These are phyloP conservation scores for Sebastiscus albofasciatus DNA, from an alignment of 2,797 vertebrate genomes.

Conservation along the genomic window DNA sequence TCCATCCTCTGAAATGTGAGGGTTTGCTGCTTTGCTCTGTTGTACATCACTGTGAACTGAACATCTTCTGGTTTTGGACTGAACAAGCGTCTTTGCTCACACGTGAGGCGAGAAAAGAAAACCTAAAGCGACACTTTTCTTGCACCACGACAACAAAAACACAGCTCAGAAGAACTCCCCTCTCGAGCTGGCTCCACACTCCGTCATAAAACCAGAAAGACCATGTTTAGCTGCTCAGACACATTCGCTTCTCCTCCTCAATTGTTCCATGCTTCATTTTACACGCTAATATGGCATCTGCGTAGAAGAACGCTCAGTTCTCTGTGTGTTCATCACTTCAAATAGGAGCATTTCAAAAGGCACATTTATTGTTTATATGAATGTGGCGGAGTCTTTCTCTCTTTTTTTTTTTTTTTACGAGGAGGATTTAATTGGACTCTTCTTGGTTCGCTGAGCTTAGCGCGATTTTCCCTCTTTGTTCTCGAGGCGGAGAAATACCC, in stretches of 20 bases:
- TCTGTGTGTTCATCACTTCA: conserved; percentile 48
- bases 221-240: neutral
- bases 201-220: neutral
- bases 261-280: conserved; percentile 19
- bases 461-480: conserved; percentile 57
- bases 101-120: neutral
- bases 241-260: neutral
- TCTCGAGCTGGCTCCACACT: neutral
- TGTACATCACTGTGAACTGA: neutral
- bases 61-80: neutral
- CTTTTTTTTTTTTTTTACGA: conserved; percentile 14
- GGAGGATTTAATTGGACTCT: conserved; percentile 65
- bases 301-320: neutral
- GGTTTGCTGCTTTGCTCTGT: neutral
- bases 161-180: neutral
- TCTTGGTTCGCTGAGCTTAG: conserved; percentile 60
- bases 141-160: neutral
- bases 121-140: neutral
- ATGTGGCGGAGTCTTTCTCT: neutral
- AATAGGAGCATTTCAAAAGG: conserved; percentile 39
- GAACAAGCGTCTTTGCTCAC: neutral
- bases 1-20: neutral
- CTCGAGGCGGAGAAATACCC: conserved; percentile 56
- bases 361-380: conserved; percentile 46
- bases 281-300: conserved; percentile 15